A percentile compares a stretch with the other conserved stretches of the same genome.
Evolutionary conservation across 30 jellyfish, hydroid and myxozoan species (phyloP).

Genomic region (Turritopsis dohrnii): DNA sequence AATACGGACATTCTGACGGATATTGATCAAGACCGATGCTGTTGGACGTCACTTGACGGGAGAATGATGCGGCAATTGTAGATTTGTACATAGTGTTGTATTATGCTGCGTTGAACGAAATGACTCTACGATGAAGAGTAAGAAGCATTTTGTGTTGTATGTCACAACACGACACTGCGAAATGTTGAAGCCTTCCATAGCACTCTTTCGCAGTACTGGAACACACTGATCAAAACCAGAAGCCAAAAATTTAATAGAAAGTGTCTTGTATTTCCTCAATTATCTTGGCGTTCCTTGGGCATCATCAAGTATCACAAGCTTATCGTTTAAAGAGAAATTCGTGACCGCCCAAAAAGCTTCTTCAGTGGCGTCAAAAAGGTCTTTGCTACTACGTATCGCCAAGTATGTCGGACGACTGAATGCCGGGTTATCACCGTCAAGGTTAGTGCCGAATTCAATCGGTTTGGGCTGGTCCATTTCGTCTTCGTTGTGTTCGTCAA

Average conservation of each 20-base stretch:
- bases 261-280: background rate
- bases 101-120: background rate
- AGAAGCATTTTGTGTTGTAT: background rate
- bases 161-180: too few species aligned
- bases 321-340: conserved; percentile 23
- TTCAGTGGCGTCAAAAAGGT: conserved; percentile 31
- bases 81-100: background rate
- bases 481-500: background rate
- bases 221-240: too few species aligned
- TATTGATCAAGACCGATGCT: conserved; percentile 9
- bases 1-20: conserved; percentile 92
- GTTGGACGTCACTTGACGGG: background rate
- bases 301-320: conserved; percentile 5
- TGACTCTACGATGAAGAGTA: background rate
- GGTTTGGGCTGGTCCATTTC: conserved; percentile 13
- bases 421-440: conserved; percentile 10
- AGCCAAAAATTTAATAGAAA: too few species aligned
- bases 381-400: conserved; percentile 24
- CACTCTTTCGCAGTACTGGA: too few species aligned
- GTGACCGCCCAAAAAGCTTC: conserved; percentile 10
- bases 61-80: background rate
- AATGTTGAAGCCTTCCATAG: too few species aligned
- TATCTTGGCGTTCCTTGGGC: background rate
- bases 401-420: conserved; percentile 17
- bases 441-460: background rate